A percentile compares a stretch with the other conserved stretches of the same genome.
Conservation (phyloP, 1,140 invertebrate genomes). For the Luehdorfia chinensis region DNA sequence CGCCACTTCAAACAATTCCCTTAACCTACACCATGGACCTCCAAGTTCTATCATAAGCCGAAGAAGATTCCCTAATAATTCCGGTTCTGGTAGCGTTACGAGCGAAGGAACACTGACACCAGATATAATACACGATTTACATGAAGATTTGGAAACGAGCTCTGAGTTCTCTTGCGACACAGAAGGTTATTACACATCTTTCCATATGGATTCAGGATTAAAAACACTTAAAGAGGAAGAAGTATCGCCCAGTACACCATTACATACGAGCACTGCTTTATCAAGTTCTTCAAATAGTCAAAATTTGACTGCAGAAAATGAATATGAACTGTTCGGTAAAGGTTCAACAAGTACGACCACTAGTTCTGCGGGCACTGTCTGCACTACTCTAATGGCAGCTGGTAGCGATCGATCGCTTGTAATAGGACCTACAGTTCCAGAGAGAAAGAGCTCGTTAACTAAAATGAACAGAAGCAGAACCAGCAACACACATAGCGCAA, state of each 20-base stretch:
- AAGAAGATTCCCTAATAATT: constrained; percentile 82
- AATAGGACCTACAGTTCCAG: constrained; percentile 84
- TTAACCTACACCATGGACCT: constrained; percentile 80
- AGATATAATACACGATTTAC: constrained; percentile 85
- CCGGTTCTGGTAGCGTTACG: constrained; percentile 88
- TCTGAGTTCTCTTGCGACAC: constrained; percentile 97
- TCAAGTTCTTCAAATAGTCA: constrained; percentile 79
- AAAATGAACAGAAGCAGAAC: constrained; percentile 70
- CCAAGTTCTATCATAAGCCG: constrained; percentile 84
- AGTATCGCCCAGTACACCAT: constrained; percentile 78
- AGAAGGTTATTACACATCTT: constrained; percentile 98
- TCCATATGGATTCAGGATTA: constrained; percentile 96
- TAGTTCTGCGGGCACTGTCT: constrained; percentile 92
- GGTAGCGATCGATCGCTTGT: constrained; percentile 77
- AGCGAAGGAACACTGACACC: constrained; percentile 92
- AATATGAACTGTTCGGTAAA: constrained; percentile 92
- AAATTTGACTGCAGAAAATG: constrained; percentile 85
- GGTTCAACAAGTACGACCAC: constrained; percentile 93
- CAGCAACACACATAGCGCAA: constrained; percentile 69
- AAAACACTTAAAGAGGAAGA: constrained; percentile 91
- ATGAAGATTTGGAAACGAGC: constrained; percentile 92
- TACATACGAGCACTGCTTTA: constrained; percentile 80
- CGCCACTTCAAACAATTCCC: constrained; percentile 81
- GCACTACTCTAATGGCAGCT: constrained; percentile 85
- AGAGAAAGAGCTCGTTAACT: constrained; percentile 84